phyloP scores from a whole-genome alignment of 37 sponge, comb jelly and placozoan genomes.

The Ianthella basta region DNA sequence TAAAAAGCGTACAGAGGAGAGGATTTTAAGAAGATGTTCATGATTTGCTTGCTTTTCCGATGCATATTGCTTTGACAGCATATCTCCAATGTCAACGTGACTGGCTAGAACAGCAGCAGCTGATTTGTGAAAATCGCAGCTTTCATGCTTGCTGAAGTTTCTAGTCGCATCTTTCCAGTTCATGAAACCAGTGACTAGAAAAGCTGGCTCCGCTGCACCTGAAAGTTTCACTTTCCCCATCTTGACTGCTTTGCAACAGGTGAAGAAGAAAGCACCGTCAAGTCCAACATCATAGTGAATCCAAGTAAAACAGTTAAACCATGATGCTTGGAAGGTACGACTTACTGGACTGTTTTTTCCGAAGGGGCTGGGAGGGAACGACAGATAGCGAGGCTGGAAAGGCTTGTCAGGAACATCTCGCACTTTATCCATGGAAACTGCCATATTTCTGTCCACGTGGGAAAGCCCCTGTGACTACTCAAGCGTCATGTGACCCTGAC shows the following conservation, averaged over 20 bases:
- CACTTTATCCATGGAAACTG: not conserved
- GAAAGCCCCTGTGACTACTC: too few relatives aligned
- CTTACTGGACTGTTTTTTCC: constrained; percentile 11
- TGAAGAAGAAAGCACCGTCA: constrained; percentile 32
- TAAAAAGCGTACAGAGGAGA: constrained; percentile 1
- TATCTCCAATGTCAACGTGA: constrained; percentile 8
- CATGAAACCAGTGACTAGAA: constrained; percentile 16
- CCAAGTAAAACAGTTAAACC: constrained; percentile 30
- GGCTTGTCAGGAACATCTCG: constrained; percentile 16
- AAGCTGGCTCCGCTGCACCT: constrained; percentile 1
- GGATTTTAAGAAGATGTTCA: not conserved
- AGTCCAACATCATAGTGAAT: constrained; percentile 30
- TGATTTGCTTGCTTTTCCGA: not conserved
- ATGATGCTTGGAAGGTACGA: constrained; percentile 7
- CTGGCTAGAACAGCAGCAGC: not conserved
- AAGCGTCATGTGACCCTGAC: too few relatives aligned
- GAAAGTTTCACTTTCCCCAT: constrained; percentile 23
- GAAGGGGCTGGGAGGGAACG: constrained; percentile 29
- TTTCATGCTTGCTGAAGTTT: constrained; percentile 28
- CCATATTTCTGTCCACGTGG: not conserved
- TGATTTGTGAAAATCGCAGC: constrained; percentile 21
- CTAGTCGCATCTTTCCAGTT: constrained; percentile 47
- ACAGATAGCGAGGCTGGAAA: constrained; percentile 31
- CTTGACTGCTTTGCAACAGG: constrained; percentile 16
- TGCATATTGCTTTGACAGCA: constrained; percentile 27